Conservation (phyloP, 2,113 vertebrate genomes). For the human (Homo sapiens) region GRCh38 chr1:177859501-177860000, state of each 20-base stretch:
- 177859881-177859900: slow-evolving; percentile 3
- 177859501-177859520: neutral
- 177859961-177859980: neutral
- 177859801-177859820: neutral
- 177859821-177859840: neutral
- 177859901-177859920: neutral
- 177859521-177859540: neutral
- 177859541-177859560: neutral
- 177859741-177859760: neutral
- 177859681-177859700: neutral
- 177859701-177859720: neutral
- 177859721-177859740: neutral
- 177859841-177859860: neutral
- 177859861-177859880: neutral
- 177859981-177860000: neutral
- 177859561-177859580: neutral
- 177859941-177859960: neutral
- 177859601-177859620: neutral
- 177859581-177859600: neutral
- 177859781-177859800: neutral
- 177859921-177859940: neutral
- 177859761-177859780: neutral
- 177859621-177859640: neutral
- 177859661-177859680: neutral
- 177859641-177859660: neutral